These are phyloP conservation scores for Cichlasoma orientale DNA, from an alignment of 2,797 vertebrate genomes.

Conservation along the genomic window DNA sequence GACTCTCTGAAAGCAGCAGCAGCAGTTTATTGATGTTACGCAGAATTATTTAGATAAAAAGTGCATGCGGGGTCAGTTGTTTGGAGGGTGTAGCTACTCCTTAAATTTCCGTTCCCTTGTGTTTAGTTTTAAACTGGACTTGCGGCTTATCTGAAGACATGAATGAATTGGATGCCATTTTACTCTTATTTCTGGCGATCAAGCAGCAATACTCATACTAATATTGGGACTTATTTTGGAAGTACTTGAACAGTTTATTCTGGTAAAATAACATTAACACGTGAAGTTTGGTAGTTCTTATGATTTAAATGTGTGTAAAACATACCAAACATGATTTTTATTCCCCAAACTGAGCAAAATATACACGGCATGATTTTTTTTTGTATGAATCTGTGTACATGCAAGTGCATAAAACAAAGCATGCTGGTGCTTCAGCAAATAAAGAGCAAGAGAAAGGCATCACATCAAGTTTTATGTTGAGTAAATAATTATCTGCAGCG, in stretches of 20 bases:
- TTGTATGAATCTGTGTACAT: no score
- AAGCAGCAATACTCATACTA: not conserved
- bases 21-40: slow-evolving; percentile 50
- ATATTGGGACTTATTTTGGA: not conserved
- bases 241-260: not conserved
- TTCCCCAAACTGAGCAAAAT: no score
- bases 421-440: no score
- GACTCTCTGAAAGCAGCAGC: slow-evolving; percentile 43
- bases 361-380: no score
- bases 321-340: no score
- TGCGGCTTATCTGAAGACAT: not conserved
- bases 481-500: slow-evolving; percentile 23
- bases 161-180: not conserved
- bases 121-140: not conserved
- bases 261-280: no score
- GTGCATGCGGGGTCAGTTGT: slow-evolving; percentile 65
- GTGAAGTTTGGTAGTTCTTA: not conserved
- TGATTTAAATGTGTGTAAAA: not conserved
- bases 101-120: not conserved
- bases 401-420: no score
- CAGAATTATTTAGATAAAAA: slow-evolving; percentile 44
- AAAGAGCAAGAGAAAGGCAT: not conserved
- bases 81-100: slow-evolving; percentile 18
- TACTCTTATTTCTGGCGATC: not conserved
- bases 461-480: not conserved